Conservation (phyloP, 2,888 invertebrate species). For the Drosophila kanekoi region DNA sequence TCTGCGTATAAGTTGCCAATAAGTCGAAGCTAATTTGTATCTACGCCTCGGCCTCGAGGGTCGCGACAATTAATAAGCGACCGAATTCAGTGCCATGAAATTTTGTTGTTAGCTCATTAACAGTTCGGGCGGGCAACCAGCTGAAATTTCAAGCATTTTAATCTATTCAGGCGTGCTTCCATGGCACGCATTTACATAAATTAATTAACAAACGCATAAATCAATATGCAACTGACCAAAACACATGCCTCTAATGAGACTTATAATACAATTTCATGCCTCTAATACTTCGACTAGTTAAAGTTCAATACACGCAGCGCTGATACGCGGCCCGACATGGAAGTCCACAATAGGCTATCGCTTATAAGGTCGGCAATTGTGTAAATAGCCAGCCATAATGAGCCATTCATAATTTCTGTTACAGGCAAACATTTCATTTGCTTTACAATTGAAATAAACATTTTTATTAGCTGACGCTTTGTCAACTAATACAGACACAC, state of each 20-base stretch:
- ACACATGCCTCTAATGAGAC: slow-evolving; percentile 36
- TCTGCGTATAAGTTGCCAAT: slow-evolving; percentile 30
- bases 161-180: slow-evolving; percentile 29
- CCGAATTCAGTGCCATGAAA: slow-evolving; percentile 39
- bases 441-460: slow-evolving; percentile 49
- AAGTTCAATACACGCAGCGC: slow-evolving; percentile 52
- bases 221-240: slow-evolving; percentile 37
- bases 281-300: slow-evolving; percentile 42
- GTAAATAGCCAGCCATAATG: slow-evolving; percentile 51
- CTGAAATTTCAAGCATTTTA: slow-evolving; percentile 9
- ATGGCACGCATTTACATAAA: slow-evolving; percentile 50
- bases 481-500: slow-evolving; percentile 3
- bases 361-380: slow-evolving; percentile 57
- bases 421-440: slow-evolving; percentile 63
- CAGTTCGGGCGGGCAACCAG: slow-evolving; percentile 30
- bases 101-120: slow-evolving; percentile 57
- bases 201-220: slow-evolving; percentile 47
- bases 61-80: slow-evolving; percentile 46
- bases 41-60: slow-evolving; percentile 45
- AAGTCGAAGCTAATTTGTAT: slow-evolving; percentile 50
- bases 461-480: slow-evolving; percentile 30
- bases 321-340: slow-evolving; percentile 10
- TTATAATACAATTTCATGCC: slow-evolving; percentile 60
- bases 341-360: slow-evolving; percentile 2
- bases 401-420: slow-evolving; percentile 62